Base-by-base conservation (phyloP, 2,888 invertebrate species). In the Macrophya annulata region DNA sequence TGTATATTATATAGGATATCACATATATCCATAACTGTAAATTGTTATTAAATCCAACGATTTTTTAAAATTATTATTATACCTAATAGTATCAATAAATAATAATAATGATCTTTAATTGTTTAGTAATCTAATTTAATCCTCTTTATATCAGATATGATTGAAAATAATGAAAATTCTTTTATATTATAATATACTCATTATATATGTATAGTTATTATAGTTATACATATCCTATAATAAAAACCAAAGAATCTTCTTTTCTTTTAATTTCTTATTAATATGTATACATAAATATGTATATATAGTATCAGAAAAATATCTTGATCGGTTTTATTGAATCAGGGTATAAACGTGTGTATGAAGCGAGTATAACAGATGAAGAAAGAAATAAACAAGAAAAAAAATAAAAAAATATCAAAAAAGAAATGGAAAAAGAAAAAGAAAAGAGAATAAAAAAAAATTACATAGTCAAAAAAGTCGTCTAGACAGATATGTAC, bases 401-500 rank as follows among this genome's bases (percentile, higher is more conserved):
- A 3, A 31, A 62, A 62, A n/a, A 62, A 62, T 15, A 62, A 2
- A 62, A n/a, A 62, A 4, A 62, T n/a, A 62, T 15, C 10, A n/a
- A 62, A 21, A 62, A n/a, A 62, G 6, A 62, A 62, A 62, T 1
- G 4, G 62, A n/a, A 9, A 62, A 17, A n/a, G 62, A 62, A 25
- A 40, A 71, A 0, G 3, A 12, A 40, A 37, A 71, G 17, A n/a
- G 15, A 37, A 10, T 59, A 0, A 6, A 21, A 21, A 21, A 62
- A 25, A 62, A 62, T 9, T 10, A 10, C 25, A 9, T 48, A 51
- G 51, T 10, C 62, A 15, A 71, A 71, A 71, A 71, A 71, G 15
- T n/a, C 71, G 71, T 71, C 71, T 71, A 71, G 71, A 71, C 71
- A 71, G 5, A 71, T 71, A 71, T 71, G 17, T 71, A 25, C 9